Evolutionary conservation across 1,140 invertebrate genomes (phyloP), one percentile per base, ranked within the genome.

Genomic region (Pseudomyrmex pallidus): DNA sequence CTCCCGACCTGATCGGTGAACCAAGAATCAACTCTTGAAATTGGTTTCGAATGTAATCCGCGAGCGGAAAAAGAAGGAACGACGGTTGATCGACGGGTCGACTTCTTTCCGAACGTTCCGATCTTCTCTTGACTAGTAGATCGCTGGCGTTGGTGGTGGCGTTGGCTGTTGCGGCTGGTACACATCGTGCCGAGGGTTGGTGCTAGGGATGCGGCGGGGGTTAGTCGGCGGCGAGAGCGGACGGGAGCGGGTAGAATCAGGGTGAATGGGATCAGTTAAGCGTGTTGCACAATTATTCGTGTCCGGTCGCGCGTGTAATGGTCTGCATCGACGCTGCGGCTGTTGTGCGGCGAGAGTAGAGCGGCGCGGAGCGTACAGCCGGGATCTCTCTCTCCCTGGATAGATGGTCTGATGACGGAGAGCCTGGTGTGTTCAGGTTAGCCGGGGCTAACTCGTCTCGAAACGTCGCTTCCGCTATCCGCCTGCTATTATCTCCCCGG

Each of bases 211-310:
- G 88, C 77, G 86, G 78, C 74, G 90, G 86, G 76, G 83, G 85
- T 86, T 77, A 85, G 85, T 90, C 92, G 92, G 88, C 89, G 92
- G 90, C 91, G 91, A 90, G 91, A 91, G 90, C 90, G 91, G 93
- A 94, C 90, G 91, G 91, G 92, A 93, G 90, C 92, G 92, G 90
- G 88, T 90, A 91, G 92, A 93, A 92, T 92, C 92, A 89, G 89
- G 87, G 82, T 94, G 92, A 94, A 94, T 94, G 92, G 91, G 92
- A 94, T 93, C 94, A 94, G 92, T 94, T 94, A 94, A 94, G 93
- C 94, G 93, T 94, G 93, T 93, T 93, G 92, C 90, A 91, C 93
- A 94, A 94, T 94, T 94, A 94, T 94, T 94, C 94, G 93, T 93
- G 93, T 93, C 91, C 93, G 91, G 93, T 94, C 93, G 93, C 92